A percentile compares a stretch with the other conserved stretches of the same genome.
Evolutionary conservation across 2,888 invertebrate species (phyloP).

Genomic region (Brassicogethes aeneus): DNA sequence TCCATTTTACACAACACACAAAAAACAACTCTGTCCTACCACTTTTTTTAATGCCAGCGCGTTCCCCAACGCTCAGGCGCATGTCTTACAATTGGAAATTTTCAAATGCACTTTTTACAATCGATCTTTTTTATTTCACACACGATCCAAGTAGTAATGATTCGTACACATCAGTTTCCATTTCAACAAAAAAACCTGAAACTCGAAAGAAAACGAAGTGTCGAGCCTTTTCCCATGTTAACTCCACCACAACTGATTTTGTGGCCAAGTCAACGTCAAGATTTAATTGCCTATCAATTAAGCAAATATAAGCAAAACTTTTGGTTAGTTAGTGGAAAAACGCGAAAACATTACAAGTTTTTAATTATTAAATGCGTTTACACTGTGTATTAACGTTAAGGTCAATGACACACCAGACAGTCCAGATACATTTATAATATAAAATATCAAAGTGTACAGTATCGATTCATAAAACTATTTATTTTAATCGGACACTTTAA

Average conservation of each 20-base stretch:
- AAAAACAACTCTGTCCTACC: conserved; percentile 19
- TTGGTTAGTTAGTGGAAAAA: no score
- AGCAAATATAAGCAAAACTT: no score
- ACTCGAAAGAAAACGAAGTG: conserved; percentile 7
- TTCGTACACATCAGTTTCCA: conserved; percentile 18
- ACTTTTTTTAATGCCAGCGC: conserved; percentile 9
- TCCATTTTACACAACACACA: conserved; percentile 36
- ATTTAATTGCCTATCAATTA: no score
- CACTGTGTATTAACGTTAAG: not conserved
- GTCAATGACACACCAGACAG: not conserved
- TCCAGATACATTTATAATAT: not conserved
- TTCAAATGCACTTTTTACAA: not conserved
- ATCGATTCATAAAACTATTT: no score
- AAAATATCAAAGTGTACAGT: no score
- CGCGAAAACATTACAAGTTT: not conserved
- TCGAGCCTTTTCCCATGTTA: not conserved
- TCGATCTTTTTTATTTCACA: conserved; percentile 6
- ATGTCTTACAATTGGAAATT: conserved; percentile 20
- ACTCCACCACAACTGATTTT: not conserved
- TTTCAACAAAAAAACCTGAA: conserved; percentile 12
- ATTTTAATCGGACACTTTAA: no score
- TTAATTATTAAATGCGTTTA: not conserved
- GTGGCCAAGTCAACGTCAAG: not conserved
- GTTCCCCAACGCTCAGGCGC: conserved; percentile 19
- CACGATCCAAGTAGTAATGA: conserved; percentile 9